Percentiles rank a stretch among this genome's conserved stretches.
These are phyloP conservation scores for Conger conger DNA, from an alignment of 2,113 vertebrate species.

Conservation along the genomic window DNA sequence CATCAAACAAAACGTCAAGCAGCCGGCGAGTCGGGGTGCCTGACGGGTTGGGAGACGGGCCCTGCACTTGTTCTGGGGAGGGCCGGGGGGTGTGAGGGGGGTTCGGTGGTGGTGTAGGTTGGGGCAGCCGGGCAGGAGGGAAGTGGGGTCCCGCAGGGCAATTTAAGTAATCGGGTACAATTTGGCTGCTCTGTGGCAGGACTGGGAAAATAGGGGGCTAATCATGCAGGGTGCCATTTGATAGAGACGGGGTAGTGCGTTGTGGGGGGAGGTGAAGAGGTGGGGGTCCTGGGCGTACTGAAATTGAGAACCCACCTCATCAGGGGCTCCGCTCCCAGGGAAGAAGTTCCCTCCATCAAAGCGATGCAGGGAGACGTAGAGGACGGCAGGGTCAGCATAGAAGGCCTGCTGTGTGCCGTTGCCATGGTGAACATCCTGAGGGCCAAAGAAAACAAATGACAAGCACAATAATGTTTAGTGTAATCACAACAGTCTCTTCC, in stretches of 20 bases:
- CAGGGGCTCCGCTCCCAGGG: constrained; percentile 86
- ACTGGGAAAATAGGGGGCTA: constrained; percentile 80
- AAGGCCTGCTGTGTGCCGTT: constrained; percentile 87
- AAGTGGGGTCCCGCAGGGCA: constrained; percentile 67
- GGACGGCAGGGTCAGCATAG: constrained; percentile 88
- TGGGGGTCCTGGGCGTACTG: constrained; percentile 77
- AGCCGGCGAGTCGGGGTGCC: constrained; percentile 52
- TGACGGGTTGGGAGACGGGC: constrained; percentile 72
- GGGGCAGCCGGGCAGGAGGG: constrained; percentile 36
- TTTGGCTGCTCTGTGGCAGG: constrained; percentile 80
- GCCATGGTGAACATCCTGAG: constrained; percentile 89
- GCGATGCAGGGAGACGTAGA: constrained; percentile 87
- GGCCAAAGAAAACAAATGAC: constrained; percentile 91
- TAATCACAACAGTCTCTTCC: constrained; percentile 65
- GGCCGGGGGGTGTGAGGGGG: constrained; percentile 45
- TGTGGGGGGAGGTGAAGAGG: constrained; percentile 78
- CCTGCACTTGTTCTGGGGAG: constrained; percentile 72
- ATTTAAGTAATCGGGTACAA: constrained; percentile 80
- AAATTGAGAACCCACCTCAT: constrained; percentile 94
- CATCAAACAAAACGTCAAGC: constrained; percentile 79
- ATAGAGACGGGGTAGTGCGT: constrained; percentile 71
- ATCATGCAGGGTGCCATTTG: constrained; percentile 79
- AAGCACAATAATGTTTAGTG: constrained; percentile 80
- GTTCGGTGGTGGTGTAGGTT: neutral
- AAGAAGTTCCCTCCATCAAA: constrained; percentile 94